phyloP scores from a whole-genome alignment of 2,113 vertebrate species.

The Lamprologus speciosus region DNA sequence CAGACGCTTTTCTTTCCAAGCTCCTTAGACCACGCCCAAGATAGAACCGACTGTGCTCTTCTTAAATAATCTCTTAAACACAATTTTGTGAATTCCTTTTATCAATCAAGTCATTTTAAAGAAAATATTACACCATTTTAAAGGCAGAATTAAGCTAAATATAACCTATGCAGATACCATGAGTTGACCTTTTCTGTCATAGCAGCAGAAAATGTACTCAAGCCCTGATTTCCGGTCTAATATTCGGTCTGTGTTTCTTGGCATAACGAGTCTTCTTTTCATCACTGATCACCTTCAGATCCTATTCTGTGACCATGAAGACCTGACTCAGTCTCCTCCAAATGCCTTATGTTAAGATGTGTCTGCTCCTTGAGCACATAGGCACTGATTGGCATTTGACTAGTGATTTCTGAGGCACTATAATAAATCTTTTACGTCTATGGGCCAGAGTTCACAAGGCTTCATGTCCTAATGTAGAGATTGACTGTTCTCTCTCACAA shows the following conservation, averaged over 20 bases:
- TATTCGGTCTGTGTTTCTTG: not conserved
- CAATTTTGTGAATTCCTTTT: not conserved
- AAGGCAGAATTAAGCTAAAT: not conserved
- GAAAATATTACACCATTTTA: not conserved
- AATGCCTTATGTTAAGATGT: not conserved
- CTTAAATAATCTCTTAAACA: not conserved
- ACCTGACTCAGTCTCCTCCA: not conserved
- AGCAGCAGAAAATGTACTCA: not conserved
- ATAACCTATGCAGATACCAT: not conserved
- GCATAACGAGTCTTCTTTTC: not conserved
- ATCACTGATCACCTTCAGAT: not conserved
- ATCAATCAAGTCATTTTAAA: not conserved
- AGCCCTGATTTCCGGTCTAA: not conserved
- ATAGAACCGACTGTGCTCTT: accelerated
- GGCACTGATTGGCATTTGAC: accelerated
- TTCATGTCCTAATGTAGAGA: not conserved
- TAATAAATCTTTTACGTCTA: not conserved
- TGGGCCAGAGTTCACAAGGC: accelerated
- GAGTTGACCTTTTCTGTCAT: not conserved
- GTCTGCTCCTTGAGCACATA: not conserved
- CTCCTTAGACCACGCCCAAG: not conserved
- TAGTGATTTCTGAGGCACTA: not conserved
- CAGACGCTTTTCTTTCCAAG: not conserved
- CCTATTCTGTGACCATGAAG: not conserved
- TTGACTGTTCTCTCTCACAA: not conserved